Percentiles rank a stretch among this genome's conserved stretches.
Conservation (phyloP, 2,797 vertebrate genomes). For the Chaenodraco wilsoni region DNA sequence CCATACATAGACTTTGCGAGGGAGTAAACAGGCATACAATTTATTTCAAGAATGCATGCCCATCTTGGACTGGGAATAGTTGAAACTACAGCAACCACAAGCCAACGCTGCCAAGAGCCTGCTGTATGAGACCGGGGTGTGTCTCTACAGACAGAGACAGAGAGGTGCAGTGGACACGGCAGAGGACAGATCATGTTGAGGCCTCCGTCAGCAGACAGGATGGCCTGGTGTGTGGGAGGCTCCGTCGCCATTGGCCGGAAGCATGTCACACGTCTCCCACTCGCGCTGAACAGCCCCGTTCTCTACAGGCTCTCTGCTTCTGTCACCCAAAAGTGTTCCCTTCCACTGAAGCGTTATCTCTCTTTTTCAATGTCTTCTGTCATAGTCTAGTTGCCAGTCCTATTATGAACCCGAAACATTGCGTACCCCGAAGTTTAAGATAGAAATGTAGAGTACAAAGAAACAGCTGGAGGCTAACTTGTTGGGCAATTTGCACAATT, state of each 20-base stretch:
- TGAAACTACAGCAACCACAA: neutral
- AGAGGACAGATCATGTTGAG: slow-evolving; percentile 45
- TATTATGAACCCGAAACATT: no score
- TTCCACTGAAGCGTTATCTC: neutral
- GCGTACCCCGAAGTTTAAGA: no score
- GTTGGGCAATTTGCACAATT: no score
- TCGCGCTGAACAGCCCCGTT: slow-evolving; percentile 41
- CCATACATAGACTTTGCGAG: neutral
- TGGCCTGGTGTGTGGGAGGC: slow-evolving; percentile 46
- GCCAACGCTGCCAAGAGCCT: slow-evolving; percentile 17
- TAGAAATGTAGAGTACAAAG: no score
- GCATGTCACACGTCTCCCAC: slow-evolving; percentile 65
- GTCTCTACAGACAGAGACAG: slow-evolving; percentile 1
- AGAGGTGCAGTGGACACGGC: slow-evolving; percentile 38
- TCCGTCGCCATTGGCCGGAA: slow-evolving; percentile 40
- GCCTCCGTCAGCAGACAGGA: slow-evolving; percentile 44
- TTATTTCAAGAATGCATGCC: neutral
- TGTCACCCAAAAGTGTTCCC: neutral
- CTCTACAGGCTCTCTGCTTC: slow-evolving; percentile 21
- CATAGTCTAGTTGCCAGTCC: no score
- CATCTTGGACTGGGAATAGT: neutral
- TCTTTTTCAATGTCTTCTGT: neutral
- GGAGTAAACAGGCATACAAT: neutral
- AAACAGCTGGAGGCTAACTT: no score
- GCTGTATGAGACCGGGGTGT: neutral